Evolutionary conservation across 2,797 vertebrate genomes (phyloP), one percentile per base, ranked within the genome.

Genomic region (Ispidina lecontei): DNA sequence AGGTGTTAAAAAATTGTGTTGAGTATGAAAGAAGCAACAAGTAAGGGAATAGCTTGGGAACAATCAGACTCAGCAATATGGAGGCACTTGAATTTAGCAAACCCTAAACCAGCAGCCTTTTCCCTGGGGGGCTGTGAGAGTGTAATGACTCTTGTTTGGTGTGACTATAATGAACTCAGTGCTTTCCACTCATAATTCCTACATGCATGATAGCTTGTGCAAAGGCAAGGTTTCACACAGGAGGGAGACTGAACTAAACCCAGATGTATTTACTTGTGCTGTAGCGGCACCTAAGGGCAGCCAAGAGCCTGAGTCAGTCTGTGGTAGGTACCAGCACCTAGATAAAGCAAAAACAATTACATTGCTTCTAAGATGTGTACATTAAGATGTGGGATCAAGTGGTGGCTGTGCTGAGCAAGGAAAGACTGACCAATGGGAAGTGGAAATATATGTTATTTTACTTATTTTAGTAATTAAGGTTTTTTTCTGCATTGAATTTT

Each of bases 271-370:
- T 87, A 23, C 76, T 89, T 95, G 95, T 70, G 78, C 83, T 93
- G 65, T 2, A 93, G 94, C 94, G 95, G 88, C 95, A 96, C 93
- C 95, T 96, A 93, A 92, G 76, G 94, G 95, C 86, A 94, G 78
- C 25, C 43, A 6, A 33, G 62, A 82, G 88, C 51, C 56, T 19
- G 46, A 71, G 39, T 47, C 29, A 3, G 8, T 4, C 72, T 44
- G 52, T 3, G 37, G 3, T 1, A 11, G 22, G 52, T 22, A 71
- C 21, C 47, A 44, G 54, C n/a, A 47, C 1, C n/a, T 4, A 23
- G 58, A 28, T 12, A 41, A 37, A 18, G 22, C 7, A 44, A 49
- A 72, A 62, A 33, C 18, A 6, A 6, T 9, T 25, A 14, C 51
- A 19, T 60, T 26, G 43, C 47, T 20, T 65, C 39, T 29, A 12